phyloP scores from a whole-genome alignment of 2,797 vertebrate genomes.

The Miichthys miiuy region DNA sequence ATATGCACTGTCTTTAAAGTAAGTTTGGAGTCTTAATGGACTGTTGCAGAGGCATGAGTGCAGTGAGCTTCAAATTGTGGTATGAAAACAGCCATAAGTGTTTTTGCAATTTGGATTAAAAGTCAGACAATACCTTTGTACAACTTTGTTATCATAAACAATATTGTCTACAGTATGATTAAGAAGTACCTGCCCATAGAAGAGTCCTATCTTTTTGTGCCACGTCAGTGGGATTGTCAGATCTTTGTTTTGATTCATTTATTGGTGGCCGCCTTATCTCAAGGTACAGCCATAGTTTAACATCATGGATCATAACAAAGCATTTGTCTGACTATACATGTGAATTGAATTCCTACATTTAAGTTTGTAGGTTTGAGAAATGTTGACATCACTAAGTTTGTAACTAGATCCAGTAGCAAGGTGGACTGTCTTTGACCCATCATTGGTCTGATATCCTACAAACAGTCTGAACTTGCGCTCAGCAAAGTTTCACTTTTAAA shows the following conservation, averaged over 20 bases:
- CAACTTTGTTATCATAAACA: neutral
- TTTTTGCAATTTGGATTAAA: neutral
- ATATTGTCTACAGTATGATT: neutral
- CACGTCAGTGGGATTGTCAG: neutral
- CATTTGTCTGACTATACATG: neutral
- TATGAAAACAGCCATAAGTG: neutral
- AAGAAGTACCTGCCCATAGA: neutral
- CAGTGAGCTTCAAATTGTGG: neutral
- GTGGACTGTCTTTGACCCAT: neutral
- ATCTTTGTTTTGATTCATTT: neutral
- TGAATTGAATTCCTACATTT: neutral
- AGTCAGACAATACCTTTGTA: neutral
- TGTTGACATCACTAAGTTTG: neutral
- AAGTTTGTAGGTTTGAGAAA: neutral
- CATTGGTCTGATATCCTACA: neutral
- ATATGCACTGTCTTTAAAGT: neutral
- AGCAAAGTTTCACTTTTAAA: neutral
- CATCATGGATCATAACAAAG: neutral
- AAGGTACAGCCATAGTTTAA: neutral
- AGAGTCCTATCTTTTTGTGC: neutral
- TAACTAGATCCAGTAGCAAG: neutral
- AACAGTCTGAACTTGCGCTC: neutral
- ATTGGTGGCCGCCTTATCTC: neutral
- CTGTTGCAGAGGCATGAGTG: neutral
- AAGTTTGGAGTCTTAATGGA: neutral